A percentile compares a stretch with the other conserved stretches of the same genome.
Conservation (phyloP, 2,888 invertebrate species). For the Lithophane socia region DNA sequence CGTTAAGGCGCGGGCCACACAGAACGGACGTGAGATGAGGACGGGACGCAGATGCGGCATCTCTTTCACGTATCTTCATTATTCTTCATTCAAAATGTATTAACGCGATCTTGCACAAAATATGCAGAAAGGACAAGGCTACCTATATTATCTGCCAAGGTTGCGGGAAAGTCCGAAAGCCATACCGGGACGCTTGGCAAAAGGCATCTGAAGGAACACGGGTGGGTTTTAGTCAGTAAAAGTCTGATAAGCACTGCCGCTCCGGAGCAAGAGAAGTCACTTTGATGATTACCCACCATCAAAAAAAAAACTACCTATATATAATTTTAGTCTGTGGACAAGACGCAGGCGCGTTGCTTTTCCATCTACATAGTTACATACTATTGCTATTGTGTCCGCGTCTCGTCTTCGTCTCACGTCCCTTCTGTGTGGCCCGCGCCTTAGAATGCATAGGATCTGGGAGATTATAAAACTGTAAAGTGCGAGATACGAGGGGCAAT, state of each 20-base stretch:
- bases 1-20: not conserved
- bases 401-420: not conserved
- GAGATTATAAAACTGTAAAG: constrained; percentile 24
- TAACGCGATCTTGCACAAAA: not conserved
- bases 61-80: not conserved
- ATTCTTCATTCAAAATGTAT: not conserved
- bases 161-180: no score
- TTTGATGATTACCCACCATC: no score
- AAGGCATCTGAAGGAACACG: no score
- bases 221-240: no score
- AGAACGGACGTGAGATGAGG: not conserved
- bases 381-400: not conserved
- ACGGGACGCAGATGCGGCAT: not conserved
- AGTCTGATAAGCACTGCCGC: no score
- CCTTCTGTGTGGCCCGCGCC: not conserved
- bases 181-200: no score
- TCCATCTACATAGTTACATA: not conserved
- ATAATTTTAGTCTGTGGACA: not conserved
- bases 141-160: no score
- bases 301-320: no score
- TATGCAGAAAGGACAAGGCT: no score
- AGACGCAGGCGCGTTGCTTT: not conserved
- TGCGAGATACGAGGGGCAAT: not conserved
- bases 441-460: constrained; percentile 11
- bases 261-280: no score